Evolutionary conservation across 2,113 vertebrate genomes (phyloP).

Genomic region (Podarcis muralis): DNA sequence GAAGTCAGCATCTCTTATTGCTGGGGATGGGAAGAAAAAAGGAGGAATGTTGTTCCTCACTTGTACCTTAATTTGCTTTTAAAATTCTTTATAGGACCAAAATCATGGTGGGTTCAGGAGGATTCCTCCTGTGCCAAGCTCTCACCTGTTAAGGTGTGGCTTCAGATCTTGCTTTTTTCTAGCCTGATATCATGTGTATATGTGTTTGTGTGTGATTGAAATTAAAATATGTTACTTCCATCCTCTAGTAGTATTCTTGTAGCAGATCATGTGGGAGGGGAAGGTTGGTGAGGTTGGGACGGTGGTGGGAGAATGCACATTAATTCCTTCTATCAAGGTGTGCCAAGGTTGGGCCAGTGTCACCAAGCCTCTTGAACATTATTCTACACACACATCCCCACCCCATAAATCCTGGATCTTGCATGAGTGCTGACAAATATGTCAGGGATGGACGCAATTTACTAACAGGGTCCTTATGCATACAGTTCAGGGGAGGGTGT

Average conservation of each 20-base stretch:
- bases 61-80: background rate
- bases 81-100: conserved; percentile 27
- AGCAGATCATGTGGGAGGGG: background rate
- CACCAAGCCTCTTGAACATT: background rate
- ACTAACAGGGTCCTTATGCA: background rate
- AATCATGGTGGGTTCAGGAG: conserved; percentile 1
- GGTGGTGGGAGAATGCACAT: background rate
- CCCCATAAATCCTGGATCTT: background rate
- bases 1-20: background rate
- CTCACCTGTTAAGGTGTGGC: background rate
- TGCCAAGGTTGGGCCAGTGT: background rate
- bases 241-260: background rate
- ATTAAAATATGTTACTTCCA: conserved; percentile 30
- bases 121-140: background rate
- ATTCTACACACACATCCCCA: background rate
- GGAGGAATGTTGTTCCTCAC: background rate
- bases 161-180: background rate
- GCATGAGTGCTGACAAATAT: background rate
- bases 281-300: too few species aligned
- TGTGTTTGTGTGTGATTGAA: conserved; percentile 23
- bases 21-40: background rate
- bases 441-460: background rate
- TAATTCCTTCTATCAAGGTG: background rate
- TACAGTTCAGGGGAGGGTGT: background rate
- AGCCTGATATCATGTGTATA: conserved; percentile 10